Evolutionary conservation across 2,888 invertebrate genomes (phyloP).

Genomic region (Drosophila sordidapex): DNA sequence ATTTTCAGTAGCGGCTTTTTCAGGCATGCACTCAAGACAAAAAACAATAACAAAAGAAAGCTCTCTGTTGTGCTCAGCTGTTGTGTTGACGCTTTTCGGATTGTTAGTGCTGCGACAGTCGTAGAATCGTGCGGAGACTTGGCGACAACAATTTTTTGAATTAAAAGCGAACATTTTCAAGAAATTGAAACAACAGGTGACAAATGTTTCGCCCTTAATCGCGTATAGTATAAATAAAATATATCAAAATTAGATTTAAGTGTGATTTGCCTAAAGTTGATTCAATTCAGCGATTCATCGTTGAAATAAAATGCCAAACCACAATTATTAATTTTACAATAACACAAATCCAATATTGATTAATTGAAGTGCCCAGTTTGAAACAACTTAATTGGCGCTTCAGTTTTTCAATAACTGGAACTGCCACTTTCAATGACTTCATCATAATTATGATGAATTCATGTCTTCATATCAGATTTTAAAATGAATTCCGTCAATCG

Average conservation of each 20-base stretch:
- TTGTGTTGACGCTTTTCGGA: slow-evolving; percentile 21
- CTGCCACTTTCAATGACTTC: background rate
- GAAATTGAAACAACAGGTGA: slow-evolving; percentile 1
- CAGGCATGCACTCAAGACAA: slow-evolving; percentile 21
- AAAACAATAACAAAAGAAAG: slow-evolving; percentile 43
- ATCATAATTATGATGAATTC: background rate
- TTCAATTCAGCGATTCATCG: too few species aligned
- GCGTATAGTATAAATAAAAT: background rate
- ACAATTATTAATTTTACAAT: background rate
- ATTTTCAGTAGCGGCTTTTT: slow-evolving; percentile 53
- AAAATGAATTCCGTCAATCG: slow-evolving; percentile 16
- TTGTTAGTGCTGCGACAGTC: slow-evolving; percentile 58
- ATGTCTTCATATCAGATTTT: background rate
- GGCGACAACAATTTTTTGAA: background rate
- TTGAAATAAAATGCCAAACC: background rate
- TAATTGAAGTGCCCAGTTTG: background rate
- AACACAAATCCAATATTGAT: background rate
- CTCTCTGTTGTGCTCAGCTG: slow-evolving; percentile 38
- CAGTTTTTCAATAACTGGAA: background rate
- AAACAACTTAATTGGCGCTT: background rate
- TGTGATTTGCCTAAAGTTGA: too few species aligned
- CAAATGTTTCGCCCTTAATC: background rate
- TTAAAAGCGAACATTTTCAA: slow-evolving; percentile 14
- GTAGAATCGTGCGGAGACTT: slow-evolving; percentile 44
- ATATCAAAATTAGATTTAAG: background rate